Evolutionary conservation across 2,797 vertebrate genomes (phyloP).

Genomic region (Argya squamiceps): DNA sequence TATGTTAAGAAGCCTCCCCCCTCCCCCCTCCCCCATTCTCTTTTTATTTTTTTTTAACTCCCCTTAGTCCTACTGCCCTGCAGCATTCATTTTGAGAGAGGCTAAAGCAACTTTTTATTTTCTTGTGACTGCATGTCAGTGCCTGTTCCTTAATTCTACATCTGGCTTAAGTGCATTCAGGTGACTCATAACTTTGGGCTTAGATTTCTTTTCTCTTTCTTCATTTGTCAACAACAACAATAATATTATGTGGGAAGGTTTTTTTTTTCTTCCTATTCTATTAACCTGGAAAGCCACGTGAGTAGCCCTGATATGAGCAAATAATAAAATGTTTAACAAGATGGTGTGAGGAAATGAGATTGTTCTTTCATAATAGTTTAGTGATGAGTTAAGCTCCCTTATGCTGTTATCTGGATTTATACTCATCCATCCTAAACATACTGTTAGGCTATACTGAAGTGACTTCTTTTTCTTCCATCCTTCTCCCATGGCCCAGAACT

Average conservation of each 20-base stretch:
- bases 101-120: constrained; percentile 38
- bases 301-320: neutral
- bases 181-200: constrained; percentile 24
- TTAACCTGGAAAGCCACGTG: neutral
- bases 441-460: neutral
- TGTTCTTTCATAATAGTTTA: neutral
- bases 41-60: constrained; percentile 52
- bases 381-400: neutral
- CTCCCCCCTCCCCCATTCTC: constrained; percentile 14
- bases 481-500: neutral
- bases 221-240: constrained; percentile 47
- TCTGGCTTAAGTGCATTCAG: constrained; percentile 31
- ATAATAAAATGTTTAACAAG: neutral
- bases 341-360: neutral
- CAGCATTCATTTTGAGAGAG: constrained; percentile 43
- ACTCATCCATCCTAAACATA: neutral
- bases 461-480: neutral
- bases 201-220: neutral
- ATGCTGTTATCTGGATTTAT: neutral
- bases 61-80: constrained; percentile 48
- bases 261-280: neutral
- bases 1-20: constrained; percentile 42
- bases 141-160: constrained; percentile 36
- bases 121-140: neutral
- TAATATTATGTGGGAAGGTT: neutral